Evolutionary conservation across 1,140 invertebrate genomes (phyloP).

Genomic region (Eupeodes corollae): DNA sequence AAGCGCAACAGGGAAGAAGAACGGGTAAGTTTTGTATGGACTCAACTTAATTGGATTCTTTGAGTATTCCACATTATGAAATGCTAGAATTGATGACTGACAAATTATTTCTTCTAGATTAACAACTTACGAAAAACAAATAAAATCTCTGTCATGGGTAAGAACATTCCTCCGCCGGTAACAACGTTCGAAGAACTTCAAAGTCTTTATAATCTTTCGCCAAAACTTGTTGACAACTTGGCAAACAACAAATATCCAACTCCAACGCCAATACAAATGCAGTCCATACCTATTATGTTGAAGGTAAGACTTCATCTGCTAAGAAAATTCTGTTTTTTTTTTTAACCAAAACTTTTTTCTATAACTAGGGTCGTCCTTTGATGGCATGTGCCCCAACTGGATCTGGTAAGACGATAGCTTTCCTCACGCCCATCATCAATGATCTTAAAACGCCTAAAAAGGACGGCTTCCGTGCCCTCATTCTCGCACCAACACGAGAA

Average conservation of each 20-base stretch:
- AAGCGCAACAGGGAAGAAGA: constrained; percentile 8
- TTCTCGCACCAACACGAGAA: constrained; percentile 87
- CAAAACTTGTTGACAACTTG: constrained; percentile 62
- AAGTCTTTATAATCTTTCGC: constrained; percentile 43
- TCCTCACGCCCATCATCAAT: constrained; percentile 71
- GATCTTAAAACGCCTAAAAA: constrained; percentile 49
- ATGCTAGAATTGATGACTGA: not conserved
- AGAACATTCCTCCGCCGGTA: constrained; percentile 62
- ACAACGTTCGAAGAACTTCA: constrained; percentile 57
- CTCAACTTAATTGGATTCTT: too few relatives aligned
- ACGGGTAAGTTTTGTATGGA: not conserved
- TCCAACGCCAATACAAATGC: constrained; percentile 92
- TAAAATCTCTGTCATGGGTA: constrained; percentile 65
- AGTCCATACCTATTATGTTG: constrained; percentile 81
- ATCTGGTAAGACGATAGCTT: constrained; percentile 76
- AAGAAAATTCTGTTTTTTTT: constrained; percentile 8
- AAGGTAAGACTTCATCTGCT: constrained; percentile 39
- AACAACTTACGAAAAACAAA: constrained; percentile 52
- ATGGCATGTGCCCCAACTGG: constrained; percentile 91
- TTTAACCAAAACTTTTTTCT: constrained; percentile 4
- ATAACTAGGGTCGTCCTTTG: constrained; percentile 60
- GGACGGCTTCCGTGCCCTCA: constrained; percentile 66
- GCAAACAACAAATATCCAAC: constrained; percentile 56
- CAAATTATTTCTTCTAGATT: constrained; percentile 5
- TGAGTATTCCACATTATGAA: not conserved